These are phyloP conservation scores for Zaprionus bogoriensis DNA, from an alignment of 2,888 invertebrate genomes.

Conservation along the genomic window DNA sequence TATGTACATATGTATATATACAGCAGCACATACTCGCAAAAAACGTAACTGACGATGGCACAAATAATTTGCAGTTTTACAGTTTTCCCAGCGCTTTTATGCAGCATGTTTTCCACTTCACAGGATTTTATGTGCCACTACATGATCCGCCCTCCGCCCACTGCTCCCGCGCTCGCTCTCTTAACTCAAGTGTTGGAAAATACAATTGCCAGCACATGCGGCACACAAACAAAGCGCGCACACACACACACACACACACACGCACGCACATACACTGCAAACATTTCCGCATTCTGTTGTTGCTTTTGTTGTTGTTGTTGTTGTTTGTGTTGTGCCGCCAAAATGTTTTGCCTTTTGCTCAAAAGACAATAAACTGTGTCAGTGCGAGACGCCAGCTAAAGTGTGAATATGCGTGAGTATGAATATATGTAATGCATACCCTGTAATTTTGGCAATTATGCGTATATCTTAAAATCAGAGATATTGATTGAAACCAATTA, in stretches of 20 bases:
- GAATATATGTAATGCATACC: no score
- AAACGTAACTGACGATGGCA: slow-evolving; percentile 31
- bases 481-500: no score
- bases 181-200: slow-evolving; percentile 76
- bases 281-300: slow-evolving; percentile 66
- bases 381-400: slow-evolving; percentile 43
- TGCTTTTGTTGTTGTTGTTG: background rate
- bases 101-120: slow-evolving; percentile 76
- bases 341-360: slow-evolving; percentile 58
- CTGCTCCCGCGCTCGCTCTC: slow-evolving; percentile 3
- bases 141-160: slow-evolving; percentile 7
- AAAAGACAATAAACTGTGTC: slow-evolving; percentile 72
- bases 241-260: slow-evolving; percentile 18
- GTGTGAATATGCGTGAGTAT: slow-evolving; percentile 15
- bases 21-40: background rate
- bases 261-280: slow-evolving; percentile 11
- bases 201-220: slow-evolving; percentile 68
- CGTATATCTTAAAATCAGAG: no score
- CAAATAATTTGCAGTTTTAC: slow-evolving; percentile 75
- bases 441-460: slow-evolving; percentile 8
- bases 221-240: no score
- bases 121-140: slow-evolving; percentile 77
- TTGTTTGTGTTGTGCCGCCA: slow-evolving; percentile 58
- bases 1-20: slow-evolving; percentile 4
- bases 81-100: slow-evolving; percentile 61